Conservation (phyloP, 2,888 invertebrate genomes). For the Parnassius orleans region DNA sequence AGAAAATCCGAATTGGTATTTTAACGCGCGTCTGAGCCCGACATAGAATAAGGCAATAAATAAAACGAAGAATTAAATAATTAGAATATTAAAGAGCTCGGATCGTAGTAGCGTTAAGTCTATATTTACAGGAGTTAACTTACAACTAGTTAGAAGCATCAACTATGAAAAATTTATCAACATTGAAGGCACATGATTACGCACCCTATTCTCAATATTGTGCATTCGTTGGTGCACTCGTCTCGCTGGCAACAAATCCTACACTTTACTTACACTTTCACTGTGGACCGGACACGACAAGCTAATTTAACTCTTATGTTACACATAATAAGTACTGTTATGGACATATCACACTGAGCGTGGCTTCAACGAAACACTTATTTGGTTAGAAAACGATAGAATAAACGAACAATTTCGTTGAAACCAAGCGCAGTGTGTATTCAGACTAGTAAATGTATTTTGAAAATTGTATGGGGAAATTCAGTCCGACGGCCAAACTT, state of each 20-base stretch:
- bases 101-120: slow-evolving; percentile 63
- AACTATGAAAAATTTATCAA: slow-evolving; percentile 77
- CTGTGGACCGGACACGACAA: slow-evolving; percentile 59
- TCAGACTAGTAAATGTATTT: slow-evolving; percentile 44
- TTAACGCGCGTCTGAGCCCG: slow-evolving; percentile 7
- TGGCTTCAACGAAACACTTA: slow-evolving; percentile 11
- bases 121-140: slow-evolving; percentile 77
- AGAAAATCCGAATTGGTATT: no score
- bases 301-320: slow-evolving; percentile 57
- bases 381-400: slow-evolving; percentile 3
- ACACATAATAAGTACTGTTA: slow-evolving; percentile 42
- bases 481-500: slow-evolving; percentile 51
- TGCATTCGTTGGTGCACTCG: slow-evolving; percentile 61
- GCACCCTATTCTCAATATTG: slow-evolving; percentile 72
- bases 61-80: slow-evolving; percentile 70
- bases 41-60: slow-evolving; percentile 59
- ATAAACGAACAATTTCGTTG: slow-evolving; percentile 27
- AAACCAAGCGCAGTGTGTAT: slow-evolving; percentile 38
- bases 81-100: slow-evolving; percentile 70
- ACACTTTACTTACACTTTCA: slow-evolving; percentile 24
- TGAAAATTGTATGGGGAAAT: slow-evolving; percentile 42
- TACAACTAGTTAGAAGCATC: slow-evolving; percentile 76
- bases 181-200: slow-evolving; percentile 81
- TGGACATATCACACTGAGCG: slow-evolving; percentile 29
- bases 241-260: slow-evolving; percentile 35